Evolutionary conservation across 2,797 vertebrate genomes (phyloP), one percentile per base, ranked within the genome.

Genomic region (Gymnopithys bicolor): DNA sequence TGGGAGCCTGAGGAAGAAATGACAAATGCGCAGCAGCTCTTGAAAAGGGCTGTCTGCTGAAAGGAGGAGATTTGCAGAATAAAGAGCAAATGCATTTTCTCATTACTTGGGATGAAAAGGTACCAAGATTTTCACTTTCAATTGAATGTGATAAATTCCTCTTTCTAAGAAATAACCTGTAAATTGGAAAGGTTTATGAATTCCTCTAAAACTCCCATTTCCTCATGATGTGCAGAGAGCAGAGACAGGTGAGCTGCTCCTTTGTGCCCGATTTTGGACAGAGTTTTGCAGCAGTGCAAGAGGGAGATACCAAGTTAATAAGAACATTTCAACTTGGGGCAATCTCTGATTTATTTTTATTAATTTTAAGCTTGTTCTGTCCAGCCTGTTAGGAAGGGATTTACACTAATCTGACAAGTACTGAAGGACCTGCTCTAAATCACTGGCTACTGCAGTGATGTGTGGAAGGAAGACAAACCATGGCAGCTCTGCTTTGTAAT

Each of bases 321-420:
- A 41, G 46, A 80, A 32, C 18, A 19, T 55, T 87, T 60, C 60
- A 55, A 76, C n/a, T 69, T 56, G 32, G 43, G 32, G n/a, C 63
- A 71, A 59, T 18, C 35, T 75, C 39, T 27, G 24, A 6, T 53
- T 87, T 62, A 76, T 75, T 86, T 59, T 66, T 66, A 84, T 87
- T 73, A 73, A 84, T 85, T 81, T 46, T 46, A 70, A 94, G 23
- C 70, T 94, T 43, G 14, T 84, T 45, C 59, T 74, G 35, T 85
- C 37, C 55, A 27, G 56, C 39, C 7, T 58, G 37, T 70, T 62
- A 68, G 70, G 53, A 82, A 90, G 71, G 67, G 73, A 91, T 87
- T 94, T 91, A 22, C 7, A 8, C 46, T 95, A 89, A 95, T 79
- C 69, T 81, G 90, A 85, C 87, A 93, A 89, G 66, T 58, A 41